Evolutionary conservation across 2,113 vertebrate genomes (phyloP), one percentile per base, ranked within the genome.

Genomic region (Engystomops pustulosus): DNA sequence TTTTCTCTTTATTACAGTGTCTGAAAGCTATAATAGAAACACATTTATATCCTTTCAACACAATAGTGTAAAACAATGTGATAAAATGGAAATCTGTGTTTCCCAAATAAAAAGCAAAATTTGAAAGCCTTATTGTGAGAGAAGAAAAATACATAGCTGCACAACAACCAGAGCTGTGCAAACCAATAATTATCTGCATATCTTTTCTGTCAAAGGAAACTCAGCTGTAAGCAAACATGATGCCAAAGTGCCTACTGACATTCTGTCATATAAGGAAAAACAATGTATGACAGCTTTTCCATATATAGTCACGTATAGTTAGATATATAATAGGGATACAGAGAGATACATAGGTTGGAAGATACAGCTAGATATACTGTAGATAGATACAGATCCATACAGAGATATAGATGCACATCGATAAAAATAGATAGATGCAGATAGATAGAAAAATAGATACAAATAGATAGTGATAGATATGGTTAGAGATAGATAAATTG

Each of bases 21-120:
- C 27, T 49, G 44, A 9, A 32, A 17, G 17, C 36, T 49, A 20
- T 74, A 71, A 74, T 30, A 32, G 8, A 32, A 74, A 74, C 30
- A 15, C 27, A 77, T 77, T 67, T 55, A 6, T 8, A 4, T 27
- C 58, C 44, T 44, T 80, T 65, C 36, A 36, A 36, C 60, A 47
- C 70, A 45, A 74, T 74, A 49, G 17, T 3, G 25, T 7, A 74
- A 74, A 34, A 55, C 36, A 78, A 55, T 23, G 23, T 20, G 25
- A 41, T 47, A n/a, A 68, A 80, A 80, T 80, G 34, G 51, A 80
- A 80, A 47, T 70, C n/a, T 25, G 67, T n/a, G 27, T 53, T 53
- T 69, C 36, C 25, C 79, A 53, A 55, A 79, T 65, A 79, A 49
- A 47, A 17, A 71, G 18, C 34, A 25, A 41, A 70, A 47, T 9